phyloP scores from a whole-genome alignment of 2,797 vertebrate species.

The Halcyon leucocephala region DNA sequence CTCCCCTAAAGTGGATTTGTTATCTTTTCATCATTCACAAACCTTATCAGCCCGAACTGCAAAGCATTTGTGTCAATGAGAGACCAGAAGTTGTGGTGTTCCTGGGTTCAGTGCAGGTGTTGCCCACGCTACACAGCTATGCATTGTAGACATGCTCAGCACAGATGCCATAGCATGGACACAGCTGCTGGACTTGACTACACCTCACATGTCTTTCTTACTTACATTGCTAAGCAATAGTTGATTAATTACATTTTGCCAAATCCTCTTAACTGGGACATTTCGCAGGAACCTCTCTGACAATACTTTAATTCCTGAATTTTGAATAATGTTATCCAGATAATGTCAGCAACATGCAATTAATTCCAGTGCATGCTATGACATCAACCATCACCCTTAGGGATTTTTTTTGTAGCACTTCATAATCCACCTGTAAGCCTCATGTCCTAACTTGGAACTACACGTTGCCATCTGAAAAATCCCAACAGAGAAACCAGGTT shows the following conservation, averaged over 20 bases:
- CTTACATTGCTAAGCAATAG: background rate
- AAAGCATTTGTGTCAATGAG: fast-evolving
- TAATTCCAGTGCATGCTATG: background rate
- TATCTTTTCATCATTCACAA: background rate
- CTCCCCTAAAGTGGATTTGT: background rate
- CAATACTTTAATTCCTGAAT: background rate
- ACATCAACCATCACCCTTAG: background rate
- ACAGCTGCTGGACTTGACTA: background rate
- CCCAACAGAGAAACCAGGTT: background rate
- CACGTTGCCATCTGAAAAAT: background rate
- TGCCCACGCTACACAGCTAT: background rate
- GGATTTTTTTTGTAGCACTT: background rate
- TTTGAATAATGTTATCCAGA: background rate
- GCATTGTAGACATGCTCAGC: background rate
- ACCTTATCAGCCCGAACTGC: background rate
- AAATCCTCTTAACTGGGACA: background rate
- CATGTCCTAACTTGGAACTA: background rate
- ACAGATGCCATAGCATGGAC: background rate
- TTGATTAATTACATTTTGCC: background rate
- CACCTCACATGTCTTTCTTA: background rate
- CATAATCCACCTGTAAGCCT: background rate
- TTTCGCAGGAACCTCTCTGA: background rate
- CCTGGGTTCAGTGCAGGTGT: background rate
- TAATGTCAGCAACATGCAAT: background rate
- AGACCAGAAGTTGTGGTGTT: background rate